Percentiles rank a stretch among this genome's conserved stretches.
Conservation (phyloP, 2,888 invertebrate species). For the Cyaniris semiargus region DNA sequence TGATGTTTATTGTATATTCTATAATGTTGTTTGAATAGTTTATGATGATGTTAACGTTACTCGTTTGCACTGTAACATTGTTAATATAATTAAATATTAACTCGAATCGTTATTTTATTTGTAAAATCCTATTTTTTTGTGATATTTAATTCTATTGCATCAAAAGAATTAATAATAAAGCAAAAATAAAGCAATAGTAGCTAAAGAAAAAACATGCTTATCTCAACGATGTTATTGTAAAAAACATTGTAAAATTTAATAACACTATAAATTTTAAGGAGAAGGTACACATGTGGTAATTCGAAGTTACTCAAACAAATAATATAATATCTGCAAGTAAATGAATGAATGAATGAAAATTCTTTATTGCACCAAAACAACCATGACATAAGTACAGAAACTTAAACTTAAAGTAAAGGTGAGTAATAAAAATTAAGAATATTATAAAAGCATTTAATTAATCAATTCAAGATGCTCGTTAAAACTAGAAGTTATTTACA, state of each 20-base stretch:
- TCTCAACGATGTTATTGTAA: no score
- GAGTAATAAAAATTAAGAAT: neutral
- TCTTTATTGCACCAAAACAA: no score
- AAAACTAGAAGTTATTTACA: slow-evolving; percentile 16
- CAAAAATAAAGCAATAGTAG: no score
- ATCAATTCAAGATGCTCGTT: slow-evolving; percentile 18
- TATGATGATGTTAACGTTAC: slow-evolving; percentile 73
- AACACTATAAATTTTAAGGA: no score
- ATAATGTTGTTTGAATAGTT: slow-evolving; percentile 76
- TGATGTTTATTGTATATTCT: slow-evolving; percentile 59
- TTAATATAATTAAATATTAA: slow-evolving; percentile 65
- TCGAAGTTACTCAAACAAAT: neutral
- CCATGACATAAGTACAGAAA: no score
- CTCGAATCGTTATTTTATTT: slow-evolving; percentile 35
- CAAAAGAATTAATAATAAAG: no score
- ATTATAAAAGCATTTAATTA: neutral
- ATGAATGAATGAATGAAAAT: no score
- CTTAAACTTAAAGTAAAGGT: no score
- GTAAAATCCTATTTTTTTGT: neutral
- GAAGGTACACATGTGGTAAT: no score
- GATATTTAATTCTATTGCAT: no score
- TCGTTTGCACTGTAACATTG: slow-evolving; percentile 70
- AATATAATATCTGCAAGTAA: neutral
- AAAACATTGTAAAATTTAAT: no score
- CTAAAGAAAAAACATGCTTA: no score